These are phyloP conservation scores for Actias luna DNA, from an alignment of 2,888 invertebrate genomes.

Conservation along the genomic window DNA sequence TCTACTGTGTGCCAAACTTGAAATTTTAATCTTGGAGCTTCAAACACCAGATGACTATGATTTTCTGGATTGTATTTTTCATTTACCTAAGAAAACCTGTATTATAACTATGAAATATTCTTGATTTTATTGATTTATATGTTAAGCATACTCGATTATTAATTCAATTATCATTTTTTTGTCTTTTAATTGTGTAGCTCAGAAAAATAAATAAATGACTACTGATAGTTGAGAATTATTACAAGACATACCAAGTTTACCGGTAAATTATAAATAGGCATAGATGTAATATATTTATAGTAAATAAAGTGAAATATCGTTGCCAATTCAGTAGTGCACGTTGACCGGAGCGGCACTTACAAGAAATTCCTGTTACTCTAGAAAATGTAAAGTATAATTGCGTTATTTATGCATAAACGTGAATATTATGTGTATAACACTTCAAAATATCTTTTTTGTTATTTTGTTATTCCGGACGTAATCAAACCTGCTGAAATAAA, in stretches of 20 bases:
- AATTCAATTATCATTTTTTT: neutral
- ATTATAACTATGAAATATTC: neutral
- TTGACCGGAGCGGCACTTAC: neutral
- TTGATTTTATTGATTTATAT: neutral
- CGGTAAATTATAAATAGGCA: too few species aligned
- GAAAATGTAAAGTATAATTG: neutral
- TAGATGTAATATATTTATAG: too few species aligned
- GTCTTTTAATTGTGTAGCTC: neutral
- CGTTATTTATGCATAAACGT: neutral
- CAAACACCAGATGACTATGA: conserved; percentile 8
- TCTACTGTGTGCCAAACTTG: conserved; percentile 13
- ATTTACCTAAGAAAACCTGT: neutral
- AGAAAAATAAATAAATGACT: neutral
- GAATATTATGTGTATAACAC: neutral
- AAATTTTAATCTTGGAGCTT: conserved; percentile 12
- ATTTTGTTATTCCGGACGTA: neutral
- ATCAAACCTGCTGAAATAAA: neutral
- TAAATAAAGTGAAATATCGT: neutral
- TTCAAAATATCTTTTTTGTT: neutral
- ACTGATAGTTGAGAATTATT: neutral
- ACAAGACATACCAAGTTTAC: too few species aligned
- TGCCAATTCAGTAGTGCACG: neutral
- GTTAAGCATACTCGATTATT: neutral
- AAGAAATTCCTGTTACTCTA: neutral
- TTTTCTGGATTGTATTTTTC: conserved; percentile 1